Percentiles rank a stretch among this genome's conserved stretches.
phyloP scores from a whole-genome alignment of 2,113 vertebrate genomes.

The Cololabis saira region DNA sequence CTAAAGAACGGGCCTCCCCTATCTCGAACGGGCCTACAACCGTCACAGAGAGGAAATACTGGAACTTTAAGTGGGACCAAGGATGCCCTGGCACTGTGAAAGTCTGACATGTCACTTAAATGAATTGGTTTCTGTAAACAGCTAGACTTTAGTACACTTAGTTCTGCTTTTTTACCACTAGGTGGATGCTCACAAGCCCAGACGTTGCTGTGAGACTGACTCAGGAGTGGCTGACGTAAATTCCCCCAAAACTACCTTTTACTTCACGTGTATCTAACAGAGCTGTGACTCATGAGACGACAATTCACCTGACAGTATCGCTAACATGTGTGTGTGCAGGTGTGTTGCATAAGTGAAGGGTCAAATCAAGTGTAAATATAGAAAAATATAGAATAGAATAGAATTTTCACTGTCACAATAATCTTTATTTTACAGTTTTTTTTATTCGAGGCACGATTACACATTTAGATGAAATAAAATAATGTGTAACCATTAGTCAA shows the following conservation, averaged over 20 bases:
- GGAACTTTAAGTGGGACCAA: not conserved
- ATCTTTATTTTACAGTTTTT: too few relatives aligned
- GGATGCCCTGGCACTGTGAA: not conserved
- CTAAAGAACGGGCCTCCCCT: not conserved
- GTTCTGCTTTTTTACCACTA: too few relatives aligned
- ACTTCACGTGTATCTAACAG: slow-evolving; percentile 11
- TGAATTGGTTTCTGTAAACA: not conserved
- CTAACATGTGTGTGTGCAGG: not conserved
- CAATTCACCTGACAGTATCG: slow-evolving; percentile 8
- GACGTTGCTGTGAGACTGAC: not conserved
- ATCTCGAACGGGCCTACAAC: not conserved
- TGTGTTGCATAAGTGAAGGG: not conserved
- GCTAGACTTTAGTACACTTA: not conserved
- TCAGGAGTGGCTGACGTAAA: slow-evolving; percentile 4
- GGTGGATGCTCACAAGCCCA: not conserved
- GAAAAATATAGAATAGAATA: too few relatives aligned
- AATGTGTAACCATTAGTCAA: too few relatives aligned
- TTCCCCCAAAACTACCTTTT: slow-evolving; percentile 7
- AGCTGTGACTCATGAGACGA: slow-evolving; percentile 8
- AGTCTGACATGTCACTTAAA: not conserved
- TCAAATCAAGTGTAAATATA: too few relatives aligned
- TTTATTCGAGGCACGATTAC: too few relatives aligned
- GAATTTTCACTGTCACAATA: too few relatives aligned
- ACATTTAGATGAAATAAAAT: too few relatives aligned
- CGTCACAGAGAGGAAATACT: not conserved